phyloP scores from a whole-genome alignment of 2,888 invertebrate genomes.

The Drosophila falleni region DNA sequence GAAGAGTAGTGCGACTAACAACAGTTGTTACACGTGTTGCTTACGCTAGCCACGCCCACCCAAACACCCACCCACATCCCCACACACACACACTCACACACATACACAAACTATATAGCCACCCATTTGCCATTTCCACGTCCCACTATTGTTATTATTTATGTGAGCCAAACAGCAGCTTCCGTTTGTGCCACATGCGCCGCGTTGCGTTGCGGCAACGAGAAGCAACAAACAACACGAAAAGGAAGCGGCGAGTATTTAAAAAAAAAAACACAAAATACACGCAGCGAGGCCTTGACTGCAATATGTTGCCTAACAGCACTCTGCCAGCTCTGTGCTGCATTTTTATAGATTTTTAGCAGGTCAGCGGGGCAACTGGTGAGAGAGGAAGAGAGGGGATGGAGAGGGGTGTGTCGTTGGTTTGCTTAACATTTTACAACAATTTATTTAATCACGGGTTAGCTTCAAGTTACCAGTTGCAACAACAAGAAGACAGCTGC shows the following conservation, averaged over 20 bases:
- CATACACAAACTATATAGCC: constrained; percentile 9
- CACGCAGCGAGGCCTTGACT: constrained; percentile 81
- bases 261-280: constrained; percentile 60
- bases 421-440: constrained; percentile 79
- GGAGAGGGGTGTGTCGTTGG: constrained; percentile 31
- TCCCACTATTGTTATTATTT: constrained; percentile 77
- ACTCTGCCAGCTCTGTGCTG: constrained; percentile 16
- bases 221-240: constrained; percentile 44
- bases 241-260: constrained; percentile 71
- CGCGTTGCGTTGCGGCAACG: constrained; percentile 60
- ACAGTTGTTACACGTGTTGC: constrained; percentile 71
- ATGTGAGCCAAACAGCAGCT: constrained; percentile 81
- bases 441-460: constrained; percentile 79
- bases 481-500: constrained; percentile 16
- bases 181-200: constrained; percentile 81
- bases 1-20: constrained; percentile 27
- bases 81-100: constrained; percentile 6
- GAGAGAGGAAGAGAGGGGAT: background rate
- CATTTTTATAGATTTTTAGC: constrained; percentile 77
- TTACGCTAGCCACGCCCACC: constrained; percentile 52
- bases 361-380: constrained; percentile 59
- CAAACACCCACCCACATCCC: constrained; percentile 4
- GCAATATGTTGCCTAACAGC: constrained; percentile 79
- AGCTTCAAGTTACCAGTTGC: constrained; percentile 50
- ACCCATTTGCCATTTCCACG: constrained; percentile 37